Conservation (phyloP, 2,113 vertebrate species). For the Ailurus styani region DNA sequence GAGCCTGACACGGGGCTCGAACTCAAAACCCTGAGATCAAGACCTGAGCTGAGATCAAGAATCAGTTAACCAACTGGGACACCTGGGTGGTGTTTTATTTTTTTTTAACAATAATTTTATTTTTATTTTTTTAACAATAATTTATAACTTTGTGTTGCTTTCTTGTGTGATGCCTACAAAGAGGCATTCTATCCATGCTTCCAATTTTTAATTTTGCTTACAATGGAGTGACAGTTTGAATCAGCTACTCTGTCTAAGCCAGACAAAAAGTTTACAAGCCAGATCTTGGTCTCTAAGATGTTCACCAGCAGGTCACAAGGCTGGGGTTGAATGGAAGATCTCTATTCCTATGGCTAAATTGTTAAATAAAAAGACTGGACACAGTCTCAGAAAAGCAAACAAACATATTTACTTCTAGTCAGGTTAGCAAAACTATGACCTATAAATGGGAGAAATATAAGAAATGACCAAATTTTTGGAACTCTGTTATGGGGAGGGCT, state of each 20-base stretch:
- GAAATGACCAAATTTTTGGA: background rate
- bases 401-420: background rate
- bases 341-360: background rate
- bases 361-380: background rate
- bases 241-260: background rate
- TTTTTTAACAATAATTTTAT: background rate
- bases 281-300: background rate
- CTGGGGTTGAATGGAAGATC: background rate
- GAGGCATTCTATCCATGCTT: background rate
- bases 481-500: background rate
- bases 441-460: background rate
- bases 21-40: background rate
- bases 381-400: background rate
- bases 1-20: background rate
- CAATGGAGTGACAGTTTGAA: background rate
- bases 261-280: background rate
- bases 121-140: background rate
- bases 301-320: background rate
- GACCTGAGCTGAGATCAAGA: background rate
- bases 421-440: background rate
- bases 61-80: background rate
- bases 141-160: background rate
- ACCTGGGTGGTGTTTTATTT: background rate
- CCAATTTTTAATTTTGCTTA: background rate
- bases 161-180: no score